Base-by-base conservation (phyloP, 2,888 invertebrate genomes). In the Lycophotia porphyrea region DNA sequence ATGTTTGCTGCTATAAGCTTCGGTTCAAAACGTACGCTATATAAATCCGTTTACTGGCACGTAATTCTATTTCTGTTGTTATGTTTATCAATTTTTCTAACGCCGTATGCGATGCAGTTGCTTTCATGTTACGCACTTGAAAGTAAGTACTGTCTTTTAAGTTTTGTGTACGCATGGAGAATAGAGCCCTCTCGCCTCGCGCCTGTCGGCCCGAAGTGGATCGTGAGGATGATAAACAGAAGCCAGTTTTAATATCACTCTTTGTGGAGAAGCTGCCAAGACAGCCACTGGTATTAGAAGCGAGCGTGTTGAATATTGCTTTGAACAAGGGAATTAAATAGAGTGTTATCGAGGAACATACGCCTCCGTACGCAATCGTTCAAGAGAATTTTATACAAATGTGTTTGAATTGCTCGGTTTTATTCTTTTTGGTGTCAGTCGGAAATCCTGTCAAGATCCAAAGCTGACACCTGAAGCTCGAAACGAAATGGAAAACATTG, bases 1-100 rank as follows among this genome's bases (percentile, higher is more conserved):
- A 90, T 85, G 89, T 84, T 82, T 81, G 84, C 68, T 81, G 75
- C 80, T 85, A 52, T 80, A 78, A 75, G 84, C 84, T 77, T 72
- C 74, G 74, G 70, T 79, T 84, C 78, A 76, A 82, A 87, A 82
- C 78, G 87, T 70, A 71, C 78, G 88, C 73, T 82, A 76, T 85
- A 84, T 82, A 84, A 82, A 83, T 85, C 73, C 80, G 83, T 83
- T 83, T 82, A 80, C 73, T 83, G 77, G 75, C 75, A 71, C 49
- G 78, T 74, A 67, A 83, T 84, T 84, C 88, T 88, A 88, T 88
- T 88, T 88, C 74, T 80, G 85, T 81, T 70, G 76, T 76, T 77
- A 81, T 89, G 88, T 89, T 89, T 89, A 89, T 82, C 70, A 86
- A 84, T 88, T 88, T 89, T 89, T 89, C 83, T 88, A 88, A 78